phyloP scores from a whole-genome alignment of 2,888 invertebrate genomes.

The Anodontia alba region DNA sequence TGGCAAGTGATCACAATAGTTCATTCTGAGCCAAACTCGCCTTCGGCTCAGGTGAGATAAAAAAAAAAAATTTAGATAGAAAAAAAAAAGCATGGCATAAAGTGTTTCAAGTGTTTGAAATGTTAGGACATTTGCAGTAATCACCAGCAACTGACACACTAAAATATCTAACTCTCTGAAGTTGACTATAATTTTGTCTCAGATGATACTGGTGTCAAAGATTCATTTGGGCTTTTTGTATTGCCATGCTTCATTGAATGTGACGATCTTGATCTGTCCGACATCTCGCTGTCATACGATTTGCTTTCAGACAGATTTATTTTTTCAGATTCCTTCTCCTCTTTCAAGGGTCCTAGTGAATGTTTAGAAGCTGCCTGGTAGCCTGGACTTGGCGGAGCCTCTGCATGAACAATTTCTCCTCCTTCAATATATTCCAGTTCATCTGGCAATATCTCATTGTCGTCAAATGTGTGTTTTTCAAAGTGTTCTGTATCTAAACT shows the following conservation, averaged over 20 bases:
- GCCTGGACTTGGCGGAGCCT: conserved; percentile 1
- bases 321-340: conserved; percentile 1
- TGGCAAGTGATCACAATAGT: too few relatives aligned
- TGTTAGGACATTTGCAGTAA: too few relatives aligned
- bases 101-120: too few relatives aligned
- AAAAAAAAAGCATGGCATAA: too few relatives aligned
- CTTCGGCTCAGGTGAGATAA: too few relatives aligned
- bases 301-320: background rate
- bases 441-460: conserved; percentile 51
- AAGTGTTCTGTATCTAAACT: conserved; percentile 28
- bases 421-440: conserved; percentile 60
- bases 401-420: conserved; percentile 48
- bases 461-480: conserved; percentile 18
- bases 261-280: background rate
- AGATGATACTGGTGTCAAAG: background rate
- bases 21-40: too few relatives aligned
- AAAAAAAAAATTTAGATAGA: too few relatives aligned
- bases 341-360: background rate
- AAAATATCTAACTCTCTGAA: too few relatives aligned
- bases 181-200: background rate
- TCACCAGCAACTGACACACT: too few relatives aligned
- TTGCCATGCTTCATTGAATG: background rate
- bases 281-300: background rate
- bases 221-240: background rate
- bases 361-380: conserved; percentile 6